Evolutionary conservation across 2,888 invertebrate genomes (phyloP).

Genomic region (Campoletis raptor): DNA sequence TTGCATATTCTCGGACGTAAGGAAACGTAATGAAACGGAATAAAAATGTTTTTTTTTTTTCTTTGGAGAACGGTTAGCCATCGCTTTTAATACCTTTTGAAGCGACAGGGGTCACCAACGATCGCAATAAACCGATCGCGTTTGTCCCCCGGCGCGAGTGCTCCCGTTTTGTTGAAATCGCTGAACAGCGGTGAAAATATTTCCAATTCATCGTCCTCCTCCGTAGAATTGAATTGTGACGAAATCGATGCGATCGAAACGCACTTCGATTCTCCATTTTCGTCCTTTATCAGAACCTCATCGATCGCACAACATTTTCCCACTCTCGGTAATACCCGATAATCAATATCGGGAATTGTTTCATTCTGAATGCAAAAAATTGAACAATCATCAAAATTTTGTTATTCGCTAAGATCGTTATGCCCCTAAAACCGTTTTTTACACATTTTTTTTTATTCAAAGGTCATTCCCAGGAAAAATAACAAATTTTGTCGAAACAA

Average conservation of each 20-base stretch:
- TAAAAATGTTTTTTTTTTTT: background rate
- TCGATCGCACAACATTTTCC: slow-evolving; percentile 80
- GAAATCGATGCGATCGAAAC: slow-evolving; percentile 1
- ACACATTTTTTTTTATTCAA: background rate
- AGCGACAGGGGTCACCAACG: slow-evolving; percentile 87
- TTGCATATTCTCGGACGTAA: background rate
- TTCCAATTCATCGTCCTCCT: slow-evolving; percentile 67
- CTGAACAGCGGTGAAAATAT: slow-evolving; percentile 87
- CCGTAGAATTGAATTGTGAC: slow-evolving; percentile 45
- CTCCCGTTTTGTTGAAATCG: slow-evolving; percentile 86
- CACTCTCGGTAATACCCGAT: slow-evolving; percentile 75
- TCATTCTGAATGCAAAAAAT: slow-evolving; percentile 72
- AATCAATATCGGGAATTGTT: slow-evolving; percentile 71
- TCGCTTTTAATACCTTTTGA: slow-evolving; percentile 84
- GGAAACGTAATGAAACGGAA: background rate
- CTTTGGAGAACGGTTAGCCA: background rate
- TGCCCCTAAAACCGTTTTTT: background rate
- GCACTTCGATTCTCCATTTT: slow-evolving; percentile 68
- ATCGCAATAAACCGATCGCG: slow-evolving; percentile 86
- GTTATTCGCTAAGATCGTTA: too few relatives aligned
- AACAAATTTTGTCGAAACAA: background rate
- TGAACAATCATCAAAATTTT: background rate
- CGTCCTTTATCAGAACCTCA: slow-evolving; percentile 74
- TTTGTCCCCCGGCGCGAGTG: slow-evolving; percentile 83
- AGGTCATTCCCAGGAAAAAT: background rate